These are phyloP conservation scores for Bolinopsis microptera DNA, from an alignment of 37 sponge, comb jelly and placozoan species.

Conservation along the genomic window DNA sequence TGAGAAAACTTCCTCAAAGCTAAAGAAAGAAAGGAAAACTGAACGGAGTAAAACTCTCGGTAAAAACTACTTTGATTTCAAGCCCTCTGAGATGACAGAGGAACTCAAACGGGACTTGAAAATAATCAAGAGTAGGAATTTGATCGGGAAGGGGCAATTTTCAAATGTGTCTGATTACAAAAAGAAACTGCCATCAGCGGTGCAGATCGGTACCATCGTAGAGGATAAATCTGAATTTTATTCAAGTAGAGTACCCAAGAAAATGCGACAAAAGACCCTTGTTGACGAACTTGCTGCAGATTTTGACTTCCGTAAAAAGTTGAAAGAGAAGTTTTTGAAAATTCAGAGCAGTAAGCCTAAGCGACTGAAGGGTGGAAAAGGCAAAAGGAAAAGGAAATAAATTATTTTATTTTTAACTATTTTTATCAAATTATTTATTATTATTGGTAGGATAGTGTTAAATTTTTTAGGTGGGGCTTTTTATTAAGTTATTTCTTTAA, in stretches of 20 bases:
- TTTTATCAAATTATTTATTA: no score
- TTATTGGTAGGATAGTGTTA: no score
- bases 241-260: slow-evolving; percentile 53
- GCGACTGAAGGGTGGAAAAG: not conserved
- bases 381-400: slow-evolving; percentile 29
- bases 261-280: slow-evolving; percentile 52
- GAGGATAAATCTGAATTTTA: slow-evolving; percentile 46
- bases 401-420: not conserved
- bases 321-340: slow-evolving; percentile 12
- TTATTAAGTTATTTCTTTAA: no score
- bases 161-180: slow-evolving; percentile 64
- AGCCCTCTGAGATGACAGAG: slow-evolving; percentile 61
- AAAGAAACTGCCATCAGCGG: slow-evolving; percentile 57
- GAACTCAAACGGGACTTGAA: slow-evolving; percentile 54
- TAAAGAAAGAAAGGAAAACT: not conserved
- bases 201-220: slow-evolving; percentile 55
- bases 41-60: slow-evolving; percentile 50
- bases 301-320: slow-evolving; percentile 52
- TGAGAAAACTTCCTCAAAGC: slow-evolving; percentile 1
- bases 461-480: no score
- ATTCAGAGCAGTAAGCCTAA: slow-evolving; percentile 51
- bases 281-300: slow-evolving; percentile 64
- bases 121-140: slow-evolving; percentile 46
- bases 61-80: slow-evolving; percentile 58
- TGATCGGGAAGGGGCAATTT: slow-evolving; percentile 27